Percentiles rank a stretch among this genome's conserved stretches.
These are phyloP conservation scores for Smithornis capensis DNA, from an alignment of 2,113 vertebrate species.

Conservation along the genomic window DNA sequence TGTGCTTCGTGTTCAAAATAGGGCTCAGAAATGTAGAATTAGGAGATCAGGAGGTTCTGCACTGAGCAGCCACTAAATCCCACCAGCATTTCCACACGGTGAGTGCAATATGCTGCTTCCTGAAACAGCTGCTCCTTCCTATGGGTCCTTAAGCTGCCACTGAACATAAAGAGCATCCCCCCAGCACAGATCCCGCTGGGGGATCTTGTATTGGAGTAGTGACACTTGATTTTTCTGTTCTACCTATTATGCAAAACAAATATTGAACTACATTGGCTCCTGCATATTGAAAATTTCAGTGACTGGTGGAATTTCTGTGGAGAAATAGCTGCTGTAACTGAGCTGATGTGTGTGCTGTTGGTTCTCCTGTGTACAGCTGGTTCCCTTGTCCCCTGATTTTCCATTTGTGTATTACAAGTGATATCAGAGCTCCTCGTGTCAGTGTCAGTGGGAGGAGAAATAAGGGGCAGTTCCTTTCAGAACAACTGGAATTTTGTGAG, in stretches of 20 bases:
- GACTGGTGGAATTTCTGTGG: not conserved
- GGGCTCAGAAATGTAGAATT: not conserved
- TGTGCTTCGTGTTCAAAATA: not conserved
- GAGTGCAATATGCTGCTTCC: not conserved
- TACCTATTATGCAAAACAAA: not conserved
- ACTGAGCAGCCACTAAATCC: not conserved
- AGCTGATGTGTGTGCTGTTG: not conserved
- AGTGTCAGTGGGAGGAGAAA: not conserved
- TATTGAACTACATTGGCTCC: accelerated
- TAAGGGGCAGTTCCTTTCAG: not conserved
- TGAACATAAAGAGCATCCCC: not conserved
- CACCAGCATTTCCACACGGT: not conserved
- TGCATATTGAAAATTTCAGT: not conserved
- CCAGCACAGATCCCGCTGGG: not conserved
- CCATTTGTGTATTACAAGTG: not conserved
- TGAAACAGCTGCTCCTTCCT: not conserved
- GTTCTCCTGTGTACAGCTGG: not conserved
- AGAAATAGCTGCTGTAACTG: not conserved
- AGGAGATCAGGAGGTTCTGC: not conserved
- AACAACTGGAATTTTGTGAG: not conserved
- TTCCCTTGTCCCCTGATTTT: not conserved
- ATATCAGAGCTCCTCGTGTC: not conserved
- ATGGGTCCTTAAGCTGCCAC: not conserved
- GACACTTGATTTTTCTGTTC: not conserved
- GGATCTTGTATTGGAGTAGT: accelerated